Evolutionary conservation across 1,140 invertebrate genomes (phyloP), one percentile per base, ranked within the genome.

Genomic region (Pseudoatta argentina): DNA sequence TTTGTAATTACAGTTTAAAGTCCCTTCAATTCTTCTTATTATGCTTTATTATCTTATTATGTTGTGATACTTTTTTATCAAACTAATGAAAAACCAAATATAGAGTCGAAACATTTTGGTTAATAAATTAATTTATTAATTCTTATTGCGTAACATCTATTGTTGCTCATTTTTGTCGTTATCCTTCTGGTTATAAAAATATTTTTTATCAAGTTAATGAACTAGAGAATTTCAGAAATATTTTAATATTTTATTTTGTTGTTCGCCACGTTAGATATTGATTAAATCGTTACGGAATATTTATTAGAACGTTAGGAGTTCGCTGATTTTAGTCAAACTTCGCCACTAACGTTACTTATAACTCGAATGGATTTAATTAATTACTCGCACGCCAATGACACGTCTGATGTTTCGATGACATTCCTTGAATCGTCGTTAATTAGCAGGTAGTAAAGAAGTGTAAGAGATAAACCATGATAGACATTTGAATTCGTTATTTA

Each of bases 351-450:
- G 34, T 71, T 69, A 57, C 27, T 61, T 12, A 7, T n/a, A 78
- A 66, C 8, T 59, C 67, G 16, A 81, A 6, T 59, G 34, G 71
- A 72, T 81, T 81, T 72, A 71, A 71, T 81, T 69, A 71, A 71
- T 81, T 57, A 71, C 27, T 55, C 14, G 14, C 14, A 14, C 6
- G 6, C 8, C 18, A 34, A 5, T 27, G 53, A 59, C n/a, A 39
- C 3, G 6, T 64, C 14, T 14, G 53, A 82, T 59, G 67, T 57
- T 59, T 30, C 14, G 64, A 51, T 18, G 24, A 64, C 30, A 7
- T 44, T 71, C 21, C 14, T 51, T 24, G 27, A 3, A n/a, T 64
- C n/a, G 30, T 71, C 64, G 48, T 72, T 82, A 72, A 53, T 81
- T 48, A 71, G 21, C 78, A 30, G 12, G 3, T 44, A 24, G 16